Evolutionary conservation across 2,888 invertebrate species (phyloP).

Genomic region (Caenorhabditis wallacei): DNA sequence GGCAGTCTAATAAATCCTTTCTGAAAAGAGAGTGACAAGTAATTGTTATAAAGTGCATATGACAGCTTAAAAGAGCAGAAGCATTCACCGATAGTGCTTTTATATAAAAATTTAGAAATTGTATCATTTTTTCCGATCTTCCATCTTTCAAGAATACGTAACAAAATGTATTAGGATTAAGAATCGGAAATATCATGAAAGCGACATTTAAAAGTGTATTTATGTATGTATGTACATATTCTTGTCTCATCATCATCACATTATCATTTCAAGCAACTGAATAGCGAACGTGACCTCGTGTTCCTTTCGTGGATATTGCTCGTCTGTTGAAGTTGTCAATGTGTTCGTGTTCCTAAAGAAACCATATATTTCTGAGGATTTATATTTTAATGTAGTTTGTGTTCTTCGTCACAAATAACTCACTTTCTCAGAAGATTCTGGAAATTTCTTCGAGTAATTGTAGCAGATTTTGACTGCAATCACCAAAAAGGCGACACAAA

Average conservation of each 20-base stretch:
- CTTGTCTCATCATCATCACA: constrained; percentile 18
- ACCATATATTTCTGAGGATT: constrained; percentile 3
- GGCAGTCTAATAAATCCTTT: too few relatives aligned
- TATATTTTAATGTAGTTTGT: background rate
- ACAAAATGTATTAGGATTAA: background rate
- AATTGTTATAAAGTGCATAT: too few relatives aligned
- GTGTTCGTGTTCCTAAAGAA: constrained; percentile 55
- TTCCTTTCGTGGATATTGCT: constrained; percentile 58
- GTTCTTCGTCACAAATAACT: background rate
- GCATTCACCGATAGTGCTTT: too few relatives aligned
- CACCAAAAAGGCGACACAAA: constrained; percentile 42
- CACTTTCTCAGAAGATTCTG: constrained; percentile 47
- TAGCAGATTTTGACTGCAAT: constrained; percentile 61
- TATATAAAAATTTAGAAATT: background rate
- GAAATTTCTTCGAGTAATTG: constrained; percentile 60
- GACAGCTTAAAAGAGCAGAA: too few relatives aligned
- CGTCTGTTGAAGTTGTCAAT: constrained; percentile 52
- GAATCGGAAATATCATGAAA: constrained; percentile 2
- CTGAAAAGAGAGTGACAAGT: too few relatives aligned
- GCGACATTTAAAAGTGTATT: constrained; percentile 21
- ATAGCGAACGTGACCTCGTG: constrained; percentile 56
- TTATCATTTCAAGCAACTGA: constrained; percentile 51
- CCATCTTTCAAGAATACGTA: constrained; percentile 13
- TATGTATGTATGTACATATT: constrained; percentile 34
- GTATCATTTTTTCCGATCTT: background rate